These are phyloP conservation scores for Drosophila hamatofila DNA, from an alignment of 2,888 invertebrate genomes.

Conservation along the genomic window DNA sequence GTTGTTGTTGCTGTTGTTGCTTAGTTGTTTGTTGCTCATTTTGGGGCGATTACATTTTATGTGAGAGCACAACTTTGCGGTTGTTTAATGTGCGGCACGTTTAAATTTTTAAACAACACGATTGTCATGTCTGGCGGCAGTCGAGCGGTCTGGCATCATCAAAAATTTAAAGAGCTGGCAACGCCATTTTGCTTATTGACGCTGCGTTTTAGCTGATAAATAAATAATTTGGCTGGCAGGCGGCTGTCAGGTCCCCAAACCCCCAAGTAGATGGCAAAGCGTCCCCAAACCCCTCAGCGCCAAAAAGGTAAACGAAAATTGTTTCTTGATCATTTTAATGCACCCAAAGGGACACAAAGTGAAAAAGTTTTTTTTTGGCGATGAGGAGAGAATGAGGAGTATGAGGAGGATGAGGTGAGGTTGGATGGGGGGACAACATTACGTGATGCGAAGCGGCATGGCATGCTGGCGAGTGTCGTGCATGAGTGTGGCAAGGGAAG, in stretches of 20 bases:
- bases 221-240: constrained; percentile 78
- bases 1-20: constrained; percentile 24
- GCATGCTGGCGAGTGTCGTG: constrained; percentile 28
- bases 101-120: constrained; percentile 57
- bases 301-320: constrained; percentile 82
- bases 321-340: constrained; percentile 85
- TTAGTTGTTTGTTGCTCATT: constrained; percentile 14
- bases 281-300: constrained; percentile 35
- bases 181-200: constrained; percentile 73
- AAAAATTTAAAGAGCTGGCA: constrained; percentile 72
- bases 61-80: constrained; percentile 64
- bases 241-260: constrained; percentile 39
- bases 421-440: constrained; percentile 41
- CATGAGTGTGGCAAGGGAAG: background rate
- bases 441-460: constrained; percentile 64
- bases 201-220: constrained; percentile 78
- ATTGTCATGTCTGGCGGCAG: constrained; percentile 60
- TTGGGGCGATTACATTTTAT: constrained; percentile 62
- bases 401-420: background rate
- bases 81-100: constrained; percentile 55
- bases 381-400: background rate
- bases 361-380: constrained; percentile 56
- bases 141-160: constrained; percentile 54
- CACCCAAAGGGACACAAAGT: constrained; percentile 81
- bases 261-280: constrained; percentile 11